A percentile compares a stretch with the other conserved stretches of the same genome.
phyloP scores from a whole-genome alignment of 2,888 invertebrate genomes.

The Anarsia innoxiella region DNA sequence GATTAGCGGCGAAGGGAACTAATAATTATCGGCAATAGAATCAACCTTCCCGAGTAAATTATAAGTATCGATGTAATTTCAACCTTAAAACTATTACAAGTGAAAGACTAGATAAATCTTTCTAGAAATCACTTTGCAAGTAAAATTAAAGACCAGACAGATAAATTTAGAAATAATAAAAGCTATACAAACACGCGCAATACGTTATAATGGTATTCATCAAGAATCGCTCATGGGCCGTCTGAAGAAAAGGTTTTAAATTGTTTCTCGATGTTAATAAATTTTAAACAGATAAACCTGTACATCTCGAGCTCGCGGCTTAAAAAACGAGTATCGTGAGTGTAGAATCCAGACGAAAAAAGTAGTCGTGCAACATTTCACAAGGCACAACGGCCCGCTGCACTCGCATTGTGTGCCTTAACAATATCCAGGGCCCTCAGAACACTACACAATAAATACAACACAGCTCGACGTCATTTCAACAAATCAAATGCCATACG shows the following conservation, averaged over 20 bases:
- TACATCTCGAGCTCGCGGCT: constrained; percentile 71
- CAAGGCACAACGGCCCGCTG: constrained; percentile 72
- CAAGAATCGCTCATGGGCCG: constrained; percentile 59
- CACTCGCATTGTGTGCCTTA: constrained; percentile 69
- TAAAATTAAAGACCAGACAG: constrained; percentile 3
- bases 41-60: constrained; percentile 6
- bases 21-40: constrained; percentile 7
- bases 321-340: constrained; percentile 72
- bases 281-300: constrained; percentile 75
- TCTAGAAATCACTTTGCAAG: constrained; percentile 9
- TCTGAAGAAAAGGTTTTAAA: constrained; percentile 70
- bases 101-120: constrained; percentile 10
- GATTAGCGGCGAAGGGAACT: too few species aligned
- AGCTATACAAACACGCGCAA: constrained; percentile 33
- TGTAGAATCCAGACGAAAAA: constrained; percentile 75
- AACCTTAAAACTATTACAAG: constrained; percentile 1
- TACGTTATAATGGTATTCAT: constrained; percentile 61
- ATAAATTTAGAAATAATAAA: constrained; percentile 21
- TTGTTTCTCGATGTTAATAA: constrained; percentile 75
- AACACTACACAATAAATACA: constrained; percentile 61
- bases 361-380: constrained; percentile 75
- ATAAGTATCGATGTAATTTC: constrained; percentile 4
- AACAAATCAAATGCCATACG: constrained; percentile 62
- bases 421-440: constrained; percentile 64
- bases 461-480: constrained; percentile 58